Conservation (phyloP, 2,888 invertebrate species). For the Archips crataeganus region DNA sequence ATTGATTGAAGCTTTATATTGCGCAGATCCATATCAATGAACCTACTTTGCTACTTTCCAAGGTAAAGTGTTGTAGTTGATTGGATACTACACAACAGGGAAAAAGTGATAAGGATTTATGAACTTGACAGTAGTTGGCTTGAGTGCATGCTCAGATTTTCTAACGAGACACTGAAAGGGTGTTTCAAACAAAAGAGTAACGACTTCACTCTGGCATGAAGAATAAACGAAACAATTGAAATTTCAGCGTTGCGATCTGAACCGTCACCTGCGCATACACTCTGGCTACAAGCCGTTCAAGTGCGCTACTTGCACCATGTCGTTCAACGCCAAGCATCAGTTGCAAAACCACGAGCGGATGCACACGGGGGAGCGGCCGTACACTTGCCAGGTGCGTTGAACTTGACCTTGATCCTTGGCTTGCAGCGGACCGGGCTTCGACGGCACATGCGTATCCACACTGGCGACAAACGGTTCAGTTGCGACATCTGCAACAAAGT, state of each 20-base stretch:
- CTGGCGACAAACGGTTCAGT: constrained; percentile 65
- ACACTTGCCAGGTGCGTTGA: constrained; percentile 75
- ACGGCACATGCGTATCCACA: constrained; percentile 69
- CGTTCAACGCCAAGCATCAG: constrained; percentile 84
- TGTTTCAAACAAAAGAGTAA: neutral
- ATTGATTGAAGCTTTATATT: no score
- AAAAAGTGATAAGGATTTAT: neutral
- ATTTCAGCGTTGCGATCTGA: constrained; percentile 80
- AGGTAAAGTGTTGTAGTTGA: no score
- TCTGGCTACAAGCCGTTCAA: constrained; percentile 83
- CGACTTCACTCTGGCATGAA: neutral
- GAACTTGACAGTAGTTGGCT: constrained; percentile 14
- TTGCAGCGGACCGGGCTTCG: constrained; percentile 64
- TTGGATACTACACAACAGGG: no score
- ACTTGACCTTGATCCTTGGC: constrained; percentile 38
- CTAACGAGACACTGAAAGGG: neutral
- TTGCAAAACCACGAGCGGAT: constrained; percentile 83
- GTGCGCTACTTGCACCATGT: constrained; percentile 80
- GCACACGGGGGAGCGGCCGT: constrained; percentile 83
- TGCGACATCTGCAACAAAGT: constrained; percentile 66
- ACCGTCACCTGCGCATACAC: constrained; percentile 82
- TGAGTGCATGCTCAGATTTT: constrained; percentile 31
- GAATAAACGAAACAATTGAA: constrained; percentile 26
- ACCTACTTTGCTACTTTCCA: no score
- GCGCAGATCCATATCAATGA: no score